Percentiles rank a stretch among this genome's conserved stretches.
Evolutionary conservation across 2,113 vertebrate species (phyloP).

Genomic region (Nymphicus hollandicus): DNA sequence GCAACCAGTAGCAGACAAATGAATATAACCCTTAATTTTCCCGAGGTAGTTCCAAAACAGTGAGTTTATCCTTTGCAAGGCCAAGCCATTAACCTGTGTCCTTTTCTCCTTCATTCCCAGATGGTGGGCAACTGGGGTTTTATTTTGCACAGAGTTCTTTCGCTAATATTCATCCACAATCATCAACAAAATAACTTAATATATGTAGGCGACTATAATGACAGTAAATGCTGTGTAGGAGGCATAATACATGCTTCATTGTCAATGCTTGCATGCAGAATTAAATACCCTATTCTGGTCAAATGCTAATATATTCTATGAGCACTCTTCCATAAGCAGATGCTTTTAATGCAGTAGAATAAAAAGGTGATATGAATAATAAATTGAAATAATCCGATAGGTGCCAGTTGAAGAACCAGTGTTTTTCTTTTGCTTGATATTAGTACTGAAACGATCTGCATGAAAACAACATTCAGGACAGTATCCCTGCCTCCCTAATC

Average conservation of each 20-base stretch:
- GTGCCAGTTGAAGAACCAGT: neutral
- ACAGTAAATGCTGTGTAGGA: conserved; percentile 37
- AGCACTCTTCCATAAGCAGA: neutral
- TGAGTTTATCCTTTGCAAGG: neutral
- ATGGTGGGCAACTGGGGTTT: neutral
- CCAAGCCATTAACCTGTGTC: neutral
- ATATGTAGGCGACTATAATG: conserved; percentile 23
- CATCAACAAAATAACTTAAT: conserved; percentile 5
- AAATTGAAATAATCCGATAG: neutral
- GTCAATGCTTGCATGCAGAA: neutral
- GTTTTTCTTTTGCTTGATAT: neutral
- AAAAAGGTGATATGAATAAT: conserved; percentile 14
- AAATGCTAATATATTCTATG: conserved; percentile 26
- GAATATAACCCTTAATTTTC: neutral
- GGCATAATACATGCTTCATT: conserved; percentile 18
- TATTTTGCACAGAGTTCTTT: conserved; percentile 2
- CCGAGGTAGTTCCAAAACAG: neutral
- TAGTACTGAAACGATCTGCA: neutral
- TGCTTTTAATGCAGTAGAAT: neutral
- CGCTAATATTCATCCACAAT: neutral
- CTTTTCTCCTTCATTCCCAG: neutral
- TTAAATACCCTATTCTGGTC: conserved; percentile 22
- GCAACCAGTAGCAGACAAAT: neutral
- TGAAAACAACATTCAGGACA: neutral
- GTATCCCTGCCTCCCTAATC: neutral